A percentile compares a stretch with the other conserved stretches of the same genome.
Evolutionary conservation across 2,113 vertebrate species (phyloP).

Genomic region (Puma concolor): DNA sequence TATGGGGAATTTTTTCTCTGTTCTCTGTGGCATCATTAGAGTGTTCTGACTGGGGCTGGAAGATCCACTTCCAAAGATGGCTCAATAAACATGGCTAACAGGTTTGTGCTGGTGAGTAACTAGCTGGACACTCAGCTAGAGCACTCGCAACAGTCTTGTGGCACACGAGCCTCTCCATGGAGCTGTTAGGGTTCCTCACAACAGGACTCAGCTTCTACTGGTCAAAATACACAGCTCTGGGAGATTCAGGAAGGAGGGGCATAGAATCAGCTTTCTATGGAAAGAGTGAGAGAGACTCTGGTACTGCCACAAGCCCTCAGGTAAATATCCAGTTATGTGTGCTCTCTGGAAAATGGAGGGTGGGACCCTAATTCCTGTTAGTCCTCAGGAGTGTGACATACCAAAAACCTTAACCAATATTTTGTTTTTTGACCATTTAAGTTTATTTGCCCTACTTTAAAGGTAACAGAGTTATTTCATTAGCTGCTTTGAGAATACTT

Average conservation of each 20-base stretch:
- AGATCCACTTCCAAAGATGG: neutral
- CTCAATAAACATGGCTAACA: neutral
- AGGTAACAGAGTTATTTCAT: neutral
- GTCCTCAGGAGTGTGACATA: neutral
- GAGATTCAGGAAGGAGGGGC: neutral
- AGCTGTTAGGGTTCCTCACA: neutral
- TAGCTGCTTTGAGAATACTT: neutral
- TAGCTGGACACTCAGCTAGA: neutral
- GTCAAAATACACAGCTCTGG: neutral
- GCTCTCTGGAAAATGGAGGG: neutral
- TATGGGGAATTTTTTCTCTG: neutral
- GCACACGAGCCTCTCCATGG: accelerated
- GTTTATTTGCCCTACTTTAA: neutral
- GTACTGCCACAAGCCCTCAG: neutral
- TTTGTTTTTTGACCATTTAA: neutral
- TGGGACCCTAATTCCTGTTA: neutral
- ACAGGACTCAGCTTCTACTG: neutral
- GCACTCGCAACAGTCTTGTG: neutral
- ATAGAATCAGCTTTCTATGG: neutral
- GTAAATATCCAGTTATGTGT: neutral
- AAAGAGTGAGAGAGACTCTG: neutral
- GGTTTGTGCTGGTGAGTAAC: neutral
- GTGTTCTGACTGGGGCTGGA: neutral
- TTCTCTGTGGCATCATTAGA: neutral
- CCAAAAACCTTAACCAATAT: neutral